Base-by-base conservation (phyloP, 2,113 vertebrate genomes). In the Phylloscopus whistleri region DNA sequence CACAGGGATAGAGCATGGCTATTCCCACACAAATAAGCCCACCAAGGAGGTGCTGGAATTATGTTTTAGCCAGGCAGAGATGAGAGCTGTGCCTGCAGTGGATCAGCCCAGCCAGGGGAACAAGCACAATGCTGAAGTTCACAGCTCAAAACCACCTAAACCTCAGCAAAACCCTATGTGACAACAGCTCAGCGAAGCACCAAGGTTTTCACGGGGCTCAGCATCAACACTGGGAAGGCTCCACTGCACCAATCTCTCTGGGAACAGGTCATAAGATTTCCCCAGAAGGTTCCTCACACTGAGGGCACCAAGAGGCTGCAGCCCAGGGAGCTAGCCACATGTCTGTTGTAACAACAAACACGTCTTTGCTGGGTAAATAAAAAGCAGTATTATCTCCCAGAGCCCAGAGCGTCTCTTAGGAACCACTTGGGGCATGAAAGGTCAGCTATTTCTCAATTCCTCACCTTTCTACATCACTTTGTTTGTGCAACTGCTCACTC, bases 371-470 rank as follows among this genome's bases (percentile, higher is more conserved):
- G 84, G 44, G 94, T 94, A 97, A 97, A 96, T 66, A 95, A 77
- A 91, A 82, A 39, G 55, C 63, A 49, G 49, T 37, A 46, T 86
- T 83, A 72, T 46, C 88, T 90, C 28, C 31, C 46, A 23, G 31
- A 44, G 44, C 3, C 30, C 49, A 26, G 30, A n/a, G 41, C 4
- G 64, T 92, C 27, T 93, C 96, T 69, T 84, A 74, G 95, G 66
- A 97, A 92, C 95, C 0, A 8, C 64, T 80, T 44, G 0, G 15
- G 56, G 55, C 52, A 84, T 41, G 20, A 84, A 93, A 93, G 93
- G 94, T 92, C 90, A 94, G 39, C 27, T 79, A 31, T 90, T 94
- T 95, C 94, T 88, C 96, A 95, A 94, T 70, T 81, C 73, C 82
- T 87, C 83, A 93, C 95, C 96, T 92, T 85, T 92, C 86, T 44